Conservation (phyloP, 2,113 vertebrate genomes). For the Thamnaconus septentrionalis region DNA sequence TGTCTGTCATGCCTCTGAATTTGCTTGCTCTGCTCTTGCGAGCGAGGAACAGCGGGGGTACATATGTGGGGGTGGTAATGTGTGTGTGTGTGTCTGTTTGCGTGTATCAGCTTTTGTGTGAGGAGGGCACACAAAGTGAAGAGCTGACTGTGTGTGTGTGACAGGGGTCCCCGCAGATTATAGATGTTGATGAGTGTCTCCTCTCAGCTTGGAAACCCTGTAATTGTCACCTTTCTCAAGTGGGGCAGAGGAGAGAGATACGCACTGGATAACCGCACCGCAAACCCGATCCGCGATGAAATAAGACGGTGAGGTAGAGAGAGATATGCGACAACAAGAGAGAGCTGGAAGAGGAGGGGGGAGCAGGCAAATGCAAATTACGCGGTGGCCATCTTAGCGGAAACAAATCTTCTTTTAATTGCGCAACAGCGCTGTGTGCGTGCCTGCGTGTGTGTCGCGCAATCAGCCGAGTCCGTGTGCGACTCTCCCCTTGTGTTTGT, state of each 20-base stretch:
- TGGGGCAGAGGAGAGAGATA: slow-evolving; percentile 49
- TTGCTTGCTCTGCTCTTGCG: slow-evolving; percentile 51
- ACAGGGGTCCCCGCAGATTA: slow-evolving; percentile 72
- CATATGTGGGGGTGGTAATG: slow-evolving; percentile 60
- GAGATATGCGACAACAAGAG: neutral
- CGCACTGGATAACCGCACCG: slow-evolving; percentile 36
- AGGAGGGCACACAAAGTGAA: slow-evolving; percentile 21
- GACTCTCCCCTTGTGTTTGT: neutral
- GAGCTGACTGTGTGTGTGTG: slow-evolving; percentile 31
- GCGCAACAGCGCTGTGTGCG: neutral
- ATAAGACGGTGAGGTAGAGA: slow-evolving; percentile 23
- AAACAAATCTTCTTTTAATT: neutral
- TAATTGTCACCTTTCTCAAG: slow-evolving; percentile 74
- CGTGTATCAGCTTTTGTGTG: slow-evolving; percentile 25
- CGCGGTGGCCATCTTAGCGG: neutral
- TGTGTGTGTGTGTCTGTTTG: slow-evolving; percentile 28
- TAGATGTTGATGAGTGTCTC: slow-evolving; percentile 70
- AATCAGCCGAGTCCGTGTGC: neutral
- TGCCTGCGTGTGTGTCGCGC: neutral
- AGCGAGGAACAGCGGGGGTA: slow-evolving; percentile 59
- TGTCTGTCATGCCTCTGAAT: slow-evolving; percentile 62
- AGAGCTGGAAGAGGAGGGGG: neutral
- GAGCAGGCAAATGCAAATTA: neutral
- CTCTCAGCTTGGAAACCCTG: slow-evolving; percentile 64
- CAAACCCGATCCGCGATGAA: slow-evolving; percentile 52